phyloP scores from a whole-genome alignment of 2,888 invertebrate genomes.

The Deilephila porcellus region DNA sequence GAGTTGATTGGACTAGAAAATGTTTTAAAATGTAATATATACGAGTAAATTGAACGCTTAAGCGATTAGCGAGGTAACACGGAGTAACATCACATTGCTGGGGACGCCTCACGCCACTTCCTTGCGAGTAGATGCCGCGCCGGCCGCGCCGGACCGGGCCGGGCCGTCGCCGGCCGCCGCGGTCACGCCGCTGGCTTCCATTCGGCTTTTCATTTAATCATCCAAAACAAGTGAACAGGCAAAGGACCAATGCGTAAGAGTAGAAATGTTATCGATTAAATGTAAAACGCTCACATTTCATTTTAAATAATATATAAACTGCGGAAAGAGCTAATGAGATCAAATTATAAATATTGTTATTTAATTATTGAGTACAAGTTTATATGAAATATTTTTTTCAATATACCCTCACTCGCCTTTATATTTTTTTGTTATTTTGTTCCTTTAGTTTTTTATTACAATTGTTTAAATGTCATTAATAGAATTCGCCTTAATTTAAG shows the following conservation, averaged over 20 bases:
- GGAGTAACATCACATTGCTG: conserved; percentile 76
- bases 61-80: conserved; percentile 61
- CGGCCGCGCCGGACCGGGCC: no score
- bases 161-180: no score
- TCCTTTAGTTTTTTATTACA: conserved; percentile 82
- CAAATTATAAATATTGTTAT: conserved; percentile 84
- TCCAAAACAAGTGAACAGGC: conserved; percentile 54
- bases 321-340: conserved; percentile 77
- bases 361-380: conserved; percentile 85
- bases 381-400: conserved; percentile 81
- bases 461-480: conserved; percentile 78
- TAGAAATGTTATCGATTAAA: conserved; percentile 70
- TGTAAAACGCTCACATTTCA: conserved; percentile 71
- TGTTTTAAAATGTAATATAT: conserved; percentile 62
- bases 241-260: conserved; percentile 77
- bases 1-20: conserved; percentile 29
- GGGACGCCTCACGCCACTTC: conserved; percentile 52
- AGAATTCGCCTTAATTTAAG: conserved; percentile 62
- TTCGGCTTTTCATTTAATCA: conserved; percentile 56
- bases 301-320: conserved; percentile 59
- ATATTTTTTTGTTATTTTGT: conserved; percentile 83
- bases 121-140: conserved; percentile 23
- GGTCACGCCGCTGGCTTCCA: conserved; percentile 46
- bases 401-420: conserved; percentile 81
- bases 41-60: conserved; percentile 65